phyloP scores from a whole-genome alignment of 2,888 invertebrate species.

The Germaria angustata region DNA sequence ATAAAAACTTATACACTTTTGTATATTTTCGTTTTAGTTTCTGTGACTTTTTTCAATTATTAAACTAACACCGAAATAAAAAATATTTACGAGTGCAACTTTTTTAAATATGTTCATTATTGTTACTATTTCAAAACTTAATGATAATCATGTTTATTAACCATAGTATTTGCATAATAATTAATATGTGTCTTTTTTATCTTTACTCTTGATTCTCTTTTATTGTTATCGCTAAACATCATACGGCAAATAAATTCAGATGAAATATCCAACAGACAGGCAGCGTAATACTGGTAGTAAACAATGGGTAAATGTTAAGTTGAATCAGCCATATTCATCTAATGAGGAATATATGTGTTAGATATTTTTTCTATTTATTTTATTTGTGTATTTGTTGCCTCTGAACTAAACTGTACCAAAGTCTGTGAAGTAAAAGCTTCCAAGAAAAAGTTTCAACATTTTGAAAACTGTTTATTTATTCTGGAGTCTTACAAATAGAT shows the following conservation, averaged over 20 bases:
- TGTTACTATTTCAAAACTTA: not conserved
- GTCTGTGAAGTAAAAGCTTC: no score
- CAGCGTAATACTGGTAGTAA: slow-evolving; percentile 39
- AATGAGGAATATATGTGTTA: not conserved
- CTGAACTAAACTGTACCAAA: no score
- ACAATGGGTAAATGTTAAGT: slow-evolving; percentile 56
- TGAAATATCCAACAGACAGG: slow-evolving; percentile 56
- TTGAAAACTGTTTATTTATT: no score
- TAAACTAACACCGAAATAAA: not conserved
- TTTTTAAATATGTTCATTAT: not conserved
- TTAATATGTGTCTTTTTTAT: slow-evolving; percentile 21
- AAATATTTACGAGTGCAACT: not conserved
- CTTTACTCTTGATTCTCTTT: slow-evolving; percentile 3
- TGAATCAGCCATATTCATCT: not conserved
- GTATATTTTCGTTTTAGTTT: not conserved
- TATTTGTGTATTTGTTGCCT: no score
- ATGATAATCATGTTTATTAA: slow-evolving; percentile 7
- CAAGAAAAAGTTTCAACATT: no score
- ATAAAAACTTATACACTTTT: not conserved
- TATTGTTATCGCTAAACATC: slow-evolving; percentile 11
- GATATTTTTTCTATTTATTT: not conserved
- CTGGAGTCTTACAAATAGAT: no score
- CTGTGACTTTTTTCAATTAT: not conserved
- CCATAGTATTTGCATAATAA: slow-evolving; percentile 40
- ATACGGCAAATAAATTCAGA: slow-evolving; percentile 23